Percentiles rank a stretch among this genome's conserved stretches.
phyloP scores from a whole-genome alignment of 2,113 vertebrate species.

The Mormyrus iriodes region DNA sequence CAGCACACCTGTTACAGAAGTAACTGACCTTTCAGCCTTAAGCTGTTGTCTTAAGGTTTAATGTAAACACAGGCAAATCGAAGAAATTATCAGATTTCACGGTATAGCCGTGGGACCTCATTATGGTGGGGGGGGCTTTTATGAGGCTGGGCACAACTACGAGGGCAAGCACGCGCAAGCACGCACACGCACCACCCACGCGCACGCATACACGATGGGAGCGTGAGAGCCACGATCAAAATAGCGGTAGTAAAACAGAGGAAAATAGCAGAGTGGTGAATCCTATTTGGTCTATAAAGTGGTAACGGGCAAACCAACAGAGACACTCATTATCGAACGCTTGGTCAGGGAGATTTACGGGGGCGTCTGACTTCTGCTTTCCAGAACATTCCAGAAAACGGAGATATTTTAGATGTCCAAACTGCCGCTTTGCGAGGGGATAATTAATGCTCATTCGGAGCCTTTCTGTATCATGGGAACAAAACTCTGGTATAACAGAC shows the following conservation, averaged over 20 bases:
- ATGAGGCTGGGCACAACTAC: neutral
- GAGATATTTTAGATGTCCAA: neutral
- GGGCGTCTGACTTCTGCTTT: neutral
- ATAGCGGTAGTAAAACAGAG: neutral
- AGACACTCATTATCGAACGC: neutral
- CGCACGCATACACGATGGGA: neutral
- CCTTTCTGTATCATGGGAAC: neutral
- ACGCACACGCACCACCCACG: neutral
- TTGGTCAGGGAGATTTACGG: neutral
- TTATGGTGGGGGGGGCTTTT: neutral
- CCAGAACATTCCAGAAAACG: neutral
- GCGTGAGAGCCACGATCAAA: neutral
- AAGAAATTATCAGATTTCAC: neutral
- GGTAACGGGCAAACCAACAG: neutral
- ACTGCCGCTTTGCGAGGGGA: neutral
- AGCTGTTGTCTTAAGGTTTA: neutral
- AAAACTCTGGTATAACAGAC: neutral
- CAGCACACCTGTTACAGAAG: neutral
- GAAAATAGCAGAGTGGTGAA: neutral
- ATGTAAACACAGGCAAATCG: neutral
- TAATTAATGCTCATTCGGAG: neutral
- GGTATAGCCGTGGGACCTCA: neutral
- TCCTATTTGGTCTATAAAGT: conserved; percentile 4
- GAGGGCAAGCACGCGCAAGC: neutral
- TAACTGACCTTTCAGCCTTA: neutral